These are phyloP conservation scores for Linnaemya tessellans DNA, from an alignment of 2,888 invertebrate species.

Conservation along the genomic window DNA sequence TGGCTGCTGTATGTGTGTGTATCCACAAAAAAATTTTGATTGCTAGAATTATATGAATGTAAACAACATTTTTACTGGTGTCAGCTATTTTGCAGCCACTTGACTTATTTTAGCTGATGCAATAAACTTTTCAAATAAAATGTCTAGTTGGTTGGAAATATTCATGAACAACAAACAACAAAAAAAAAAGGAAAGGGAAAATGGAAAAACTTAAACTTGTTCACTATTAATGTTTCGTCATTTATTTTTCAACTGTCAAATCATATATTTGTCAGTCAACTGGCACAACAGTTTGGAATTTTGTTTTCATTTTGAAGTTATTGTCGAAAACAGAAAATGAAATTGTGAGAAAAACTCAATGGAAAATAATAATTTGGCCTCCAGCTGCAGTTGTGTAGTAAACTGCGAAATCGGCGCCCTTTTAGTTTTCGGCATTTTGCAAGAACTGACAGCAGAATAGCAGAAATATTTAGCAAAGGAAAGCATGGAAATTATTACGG, in stretches of 20 bases:
- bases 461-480: background rate
- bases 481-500: background rate
- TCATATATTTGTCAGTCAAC: constrained; percentile 9
- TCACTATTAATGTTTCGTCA: background rate
- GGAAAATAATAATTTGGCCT: background rate
- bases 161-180: background rate
- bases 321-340: constrained; percentile 27
- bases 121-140: background rate
- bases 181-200: background rate
- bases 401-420: background rate
- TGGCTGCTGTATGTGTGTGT: no score
- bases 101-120: background rate
- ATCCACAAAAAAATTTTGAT: no score
- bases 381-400: no score
- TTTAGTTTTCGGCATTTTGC: no score
- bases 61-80: background rate
- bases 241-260: background rate
- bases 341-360: background rate
- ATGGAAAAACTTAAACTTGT: background rate
- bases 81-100: background rate
- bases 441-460: background rate
- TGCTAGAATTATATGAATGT: background rate
- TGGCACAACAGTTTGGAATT: constrained; percentile 4
- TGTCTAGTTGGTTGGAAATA: background rate
- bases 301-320: constrained; percentile 7